Evolutionary conservation across 2,888 invertebrate species (phyloP), one percentile per base, ranked within the genome.

Genomic region (Melanostoma scalare): DNA sequence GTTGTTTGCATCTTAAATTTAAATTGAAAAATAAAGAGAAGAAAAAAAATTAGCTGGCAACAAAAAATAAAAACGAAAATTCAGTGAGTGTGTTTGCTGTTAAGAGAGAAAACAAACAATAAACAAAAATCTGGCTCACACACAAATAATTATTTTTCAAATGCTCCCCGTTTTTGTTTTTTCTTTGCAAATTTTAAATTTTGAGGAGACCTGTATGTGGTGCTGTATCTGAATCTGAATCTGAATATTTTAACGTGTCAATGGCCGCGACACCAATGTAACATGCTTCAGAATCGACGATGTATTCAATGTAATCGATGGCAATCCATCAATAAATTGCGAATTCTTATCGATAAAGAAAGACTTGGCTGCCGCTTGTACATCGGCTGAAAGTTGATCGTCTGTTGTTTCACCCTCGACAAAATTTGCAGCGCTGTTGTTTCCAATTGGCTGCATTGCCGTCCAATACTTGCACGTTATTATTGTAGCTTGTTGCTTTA

Each of bases 391-490:
- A 44, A 31, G 77, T 9, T 73, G 58, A 30, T 79, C 55, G 50
- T 84, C 55, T 65, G 52, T 63, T 74, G 75, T 31, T 50, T 61
- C 60, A 6, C 42, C 68, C 4, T 68, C 81, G 67, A 75, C 56
- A 68, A 78, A 68, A 2, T 63, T 38, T 58, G 85, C 78, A 44
- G 36, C 65, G 20, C 35, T 38, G 30, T 30, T 63, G 35, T 46
- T 60, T 10, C 82, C 76, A 9, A 87, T 85, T 36, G 88, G 87
- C 56, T 87, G 86, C 63, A 88, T 86, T 31, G 88, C 87, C 55
- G 89, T 88, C 89, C 89, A 89, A 86, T 89, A 89, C 86, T 89
- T 89, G 79, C 89, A 89, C 31, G 89, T 89, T 58, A 89, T 89
- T 67, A 89, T 88, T 30, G 89, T 89, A 72, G 86, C 85, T 30